Conservation (phyloP, 1,140 invertebrate species). For the Zaprionus vittiger region DNA sequence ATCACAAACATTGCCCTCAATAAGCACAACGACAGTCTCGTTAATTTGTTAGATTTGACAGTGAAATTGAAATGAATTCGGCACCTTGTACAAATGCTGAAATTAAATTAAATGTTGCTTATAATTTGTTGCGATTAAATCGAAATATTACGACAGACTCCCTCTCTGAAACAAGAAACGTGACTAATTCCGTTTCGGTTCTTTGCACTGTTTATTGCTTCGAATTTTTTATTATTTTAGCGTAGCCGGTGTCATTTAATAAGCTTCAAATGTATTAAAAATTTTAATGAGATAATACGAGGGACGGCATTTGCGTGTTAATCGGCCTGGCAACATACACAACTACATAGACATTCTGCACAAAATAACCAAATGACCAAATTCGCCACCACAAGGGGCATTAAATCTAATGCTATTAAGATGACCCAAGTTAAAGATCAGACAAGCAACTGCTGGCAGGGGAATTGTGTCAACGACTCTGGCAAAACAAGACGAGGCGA, state of each 20-base stretch:
- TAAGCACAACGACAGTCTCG: background rate
- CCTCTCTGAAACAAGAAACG: slow-evolving; percentile 26
- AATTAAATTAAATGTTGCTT: slow-evolving; percentile 10
- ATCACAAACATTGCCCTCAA: slow-evolving; percentile 1
- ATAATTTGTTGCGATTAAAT: slow-evolving; percentile 38
- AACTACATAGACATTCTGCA: slow-evolving; percentile 6
- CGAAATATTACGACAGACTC: slow-evolving; percentile 22
- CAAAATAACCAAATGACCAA: slow-evolving; percentile 24
- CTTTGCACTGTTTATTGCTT: slow-evolving; percentile 56
- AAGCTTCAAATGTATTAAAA: slow-evolving; percentile 37
- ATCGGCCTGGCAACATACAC: slow-evolving; percentile 40
- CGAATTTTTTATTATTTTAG: slow-evolving; percentile 24
- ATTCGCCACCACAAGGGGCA: slow-evolving; percentile 48
- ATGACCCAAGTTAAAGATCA: slow-evolving; percentile 6
- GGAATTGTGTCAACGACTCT: slow-evolving; percentile 59
- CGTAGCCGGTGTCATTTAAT: slow-evolving; percentile 69
- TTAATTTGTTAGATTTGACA: slow-evolving; percentile 2
- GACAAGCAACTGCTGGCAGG: slow-evolving; percentile 4
- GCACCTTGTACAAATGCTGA: background rate
- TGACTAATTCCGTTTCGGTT: slow-evolving; percentile 53
- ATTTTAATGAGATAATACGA: slow-evolving; percentile 66
- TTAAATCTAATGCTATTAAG: slow-evolving; percentile 63
- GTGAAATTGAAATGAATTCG: background rate
- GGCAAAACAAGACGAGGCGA: background rate
- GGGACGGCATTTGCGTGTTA: background rate